Conservation (phyloP, 2,797 vertebrate genomes). For the Taeniopygia guttata region DNA sequence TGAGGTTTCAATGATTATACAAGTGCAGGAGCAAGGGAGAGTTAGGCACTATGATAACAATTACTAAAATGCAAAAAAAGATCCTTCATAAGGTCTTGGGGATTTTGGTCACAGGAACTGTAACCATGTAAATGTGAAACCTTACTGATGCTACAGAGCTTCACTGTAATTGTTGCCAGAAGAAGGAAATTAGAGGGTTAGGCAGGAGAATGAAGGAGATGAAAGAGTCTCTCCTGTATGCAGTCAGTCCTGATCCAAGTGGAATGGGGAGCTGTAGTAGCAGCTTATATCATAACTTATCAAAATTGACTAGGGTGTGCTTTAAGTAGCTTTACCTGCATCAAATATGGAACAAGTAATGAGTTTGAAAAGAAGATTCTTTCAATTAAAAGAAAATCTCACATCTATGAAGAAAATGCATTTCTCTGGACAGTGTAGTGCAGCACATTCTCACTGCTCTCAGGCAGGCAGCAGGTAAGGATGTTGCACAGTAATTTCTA, state of each 20-base stretch:
- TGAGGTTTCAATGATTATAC: neutral
- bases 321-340: neutral
- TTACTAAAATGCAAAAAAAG: neutral
- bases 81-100: neutral
- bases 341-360: neutral
- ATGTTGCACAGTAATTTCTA: neutral
- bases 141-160: neutral
- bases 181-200: conserved; percentile 16
- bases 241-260: neutral
- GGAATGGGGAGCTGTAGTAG: neutral
- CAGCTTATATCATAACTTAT: neutral
- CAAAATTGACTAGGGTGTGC: neutral
- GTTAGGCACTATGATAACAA: neutral
- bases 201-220: conserved; percentile 8
- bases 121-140: neutral
- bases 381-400: neutral
- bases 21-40: neutral
- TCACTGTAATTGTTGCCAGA: neutral
- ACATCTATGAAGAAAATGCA: neutral
- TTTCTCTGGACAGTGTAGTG: neutral
- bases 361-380: neutral
- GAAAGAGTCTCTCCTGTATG: neutral
- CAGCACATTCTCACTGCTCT: neutral
- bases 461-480: neutral
- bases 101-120: neutral